phyloP scores from a whole-genome alignment of 1,140 invertebrate species.

The Streblospio benedicti region DNA sequence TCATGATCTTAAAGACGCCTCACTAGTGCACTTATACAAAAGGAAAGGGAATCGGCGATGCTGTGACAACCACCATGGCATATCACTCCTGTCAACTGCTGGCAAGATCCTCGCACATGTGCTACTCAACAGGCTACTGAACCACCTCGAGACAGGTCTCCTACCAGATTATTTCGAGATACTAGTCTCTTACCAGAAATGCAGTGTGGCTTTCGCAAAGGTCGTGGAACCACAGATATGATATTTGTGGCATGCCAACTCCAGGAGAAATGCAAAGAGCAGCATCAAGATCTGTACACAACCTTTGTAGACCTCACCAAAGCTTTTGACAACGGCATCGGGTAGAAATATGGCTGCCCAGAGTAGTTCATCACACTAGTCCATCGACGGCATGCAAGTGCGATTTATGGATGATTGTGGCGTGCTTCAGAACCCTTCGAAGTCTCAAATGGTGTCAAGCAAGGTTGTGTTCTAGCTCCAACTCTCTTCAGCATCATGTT shows the following conservation, averaged over 20 bases:
- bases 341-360: too few relatives aligned
- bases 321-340: too few relatives aligned
- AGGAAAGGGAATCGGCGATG: background rate
- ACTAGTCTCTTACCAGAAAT: too few relatives aligned
- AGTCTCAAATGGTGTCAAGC: constrained; percentile 18
- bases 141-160: constrained; percentile 12
- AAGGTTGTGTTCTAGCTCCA: constrained; percentile 19
- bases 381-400: too few relatives aligned
- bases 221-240: constrained; percentile 19
- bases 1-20: constrained; percentile 19
- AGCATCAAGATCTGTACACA: background rate
- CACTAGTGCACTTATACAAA: constrained; percentile 13
- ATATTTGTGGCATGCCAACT: constrained; percentile 19
- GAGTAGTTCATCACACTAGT: too few relatives aligned
- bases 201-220: constrained; percentile 17
- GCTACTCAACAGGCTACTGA: constrained; percentile 15
- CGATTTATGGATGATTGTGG: too few relatives aligned
- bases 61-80: constrained; percentile 18
- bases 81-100: constrained; percentile 17
- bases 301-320: background rate
- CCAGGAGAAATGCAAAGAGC: constrained; percentile 17
- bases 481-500: constrained; percentile 16
- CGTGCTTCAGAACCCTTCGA: constrained; percentile 9
- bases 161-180: too few relatives aligned
- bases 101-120: constrained; percentile 20